Evolutionary conservation across 2,113 vertebrate genomes (phyloP).

Genomic region (Entelurus aequoreus): DNA sequence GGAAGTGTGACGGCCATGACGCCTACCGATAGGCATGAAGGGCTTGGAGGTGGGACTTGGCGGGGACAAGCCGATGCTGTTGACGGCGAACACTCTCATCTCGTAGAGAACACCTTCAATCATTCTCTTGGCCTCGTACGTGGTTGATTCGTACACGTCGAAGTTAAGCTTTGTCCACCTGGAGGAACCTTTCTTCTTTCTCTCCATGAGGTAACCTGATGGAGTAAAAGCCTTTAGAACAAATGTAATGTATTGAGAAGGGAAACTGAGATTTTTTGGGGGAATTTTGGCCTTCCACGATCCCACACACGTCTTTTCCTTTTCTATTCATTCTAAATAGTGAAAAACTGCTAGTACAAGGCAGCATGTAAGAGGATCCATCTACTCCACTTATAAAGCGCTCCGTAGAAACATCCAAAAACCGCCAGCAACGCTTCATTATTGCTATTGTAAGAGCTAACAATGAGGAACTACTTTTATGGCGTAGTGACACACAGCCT

Average conservation of each 20-base stretch:
- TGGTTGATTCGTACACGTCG: slow-evolving; percentile 72
- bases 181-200: slow-evolving; percentile 87
- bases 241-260: not conserved
- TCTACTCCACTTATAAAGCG: no score
- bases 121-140: slow-evolving; percentile 85
- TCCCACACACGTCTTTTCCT: no score
- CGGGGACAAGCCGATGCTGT: slow-evolving; percentile 80
- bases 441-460: no score
- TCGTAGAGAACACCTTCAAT: slow-evolving; percentile 88
- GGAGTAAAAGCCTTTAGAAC: not conserved
- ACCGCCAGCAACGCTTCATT: no score
- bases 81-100: slow-evolving; percentile 85
- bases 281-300: no score
- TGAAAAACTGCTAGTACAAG: no score
- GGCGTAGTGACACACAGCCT: no score
- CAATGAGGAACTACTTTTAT: no score
- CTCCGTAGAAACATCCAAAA: no score
- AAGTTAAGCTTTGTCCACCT: slow-evolving; percentile 93
- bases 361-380: no score
- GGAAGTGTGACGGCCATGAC: not conserved
- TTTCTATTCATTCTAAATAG: no score
- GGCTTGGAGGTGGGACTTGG: slow-evolving; percentile 78
- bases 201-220: slow-evolving; percentile 86
- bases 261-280: not conserved
- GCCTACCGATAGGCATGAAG: slow-evolving; percentile 76